Base-by-base conservation (phyloP, 1,140 invertebrate genomes). In the Manduca sexta region DNA sequence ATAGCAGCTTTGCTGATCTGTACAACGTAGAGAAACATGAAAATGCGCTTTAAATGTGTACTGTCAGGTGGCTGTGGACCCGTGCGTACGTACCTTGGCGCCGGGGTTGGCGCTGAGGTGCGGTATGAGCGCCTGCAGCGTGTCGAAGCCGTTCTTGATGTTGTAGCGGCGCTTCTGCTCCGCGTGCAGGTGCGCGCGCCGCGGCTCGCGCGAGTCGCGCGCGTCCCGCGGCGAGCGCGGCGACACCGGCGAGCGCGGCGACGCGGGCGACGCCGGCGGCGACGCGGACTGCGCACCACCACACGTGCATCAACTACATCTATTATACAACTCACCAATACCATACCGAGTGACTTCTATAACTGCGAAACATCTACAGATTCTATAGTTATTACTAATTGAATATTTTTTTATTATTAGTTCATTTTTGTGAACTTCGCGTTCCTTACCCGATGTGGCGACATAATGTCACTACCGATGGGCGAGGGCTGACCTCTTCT, bases 131-230 rank as follows among this genome's bases (percentile, higher is more conserved):
- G 92, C 92, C 79, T 98, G 95, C 45, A 99, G 88, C 74, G 93
- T 93, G 81, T 99, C 97, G 84, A 99, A 99, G 16, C 97, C 97
- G 86, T 95, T 97, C 88, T 99, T 99, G 58, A 99, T 98, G 74
- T 98, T 98, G 74, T 95, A 97, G 31, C 98, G 90, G 26, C 98
- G 90, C 80, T 99, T 99, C 86, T 99, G 97, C 78, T 99, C 98
- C 0, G 98, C 97, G 79, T 98, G 97, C 52, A 98, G 95, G 81
- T 99, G 98, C 18, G 95, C 93, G 35, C 94, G 88, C 29, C 93
- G 89, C 56, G 94, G 89, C 67, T 93, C 92, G 41, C 79, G 74
- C 18, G 77, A 67, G 1, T 72, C 66, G 33, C 74, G 74, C 16
- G 85, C 80, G 14, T 72, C 73, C 15, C 44, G 88, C 33, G 82